Conservation (phyloP, 2,113 vertebrate genomes). For the Coreoperca whiteheadi region DNA sequence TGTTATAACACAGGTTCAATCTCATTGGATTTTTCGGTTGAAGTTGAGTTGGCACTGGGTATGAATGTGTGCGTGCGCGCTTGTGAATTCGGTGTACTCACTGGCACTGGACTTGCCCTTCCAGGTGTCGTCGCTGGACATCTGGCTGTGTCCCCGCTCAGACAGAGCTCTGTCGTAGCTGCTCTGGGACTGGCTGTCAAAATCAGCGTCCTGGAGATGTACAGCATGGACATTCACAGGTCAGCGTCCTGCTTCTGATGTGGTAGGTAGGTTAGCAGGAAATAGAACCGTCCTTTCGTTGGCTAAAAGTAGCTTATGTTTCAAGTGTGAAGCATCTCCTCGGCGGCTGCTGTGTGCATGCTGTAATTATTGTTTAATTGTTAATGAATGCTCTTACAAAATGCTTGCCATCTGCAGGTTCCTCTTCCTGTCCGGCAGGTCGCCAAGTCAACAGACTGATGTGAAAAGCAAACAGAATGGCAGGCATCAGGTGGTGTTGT, state of each 20-base stretch:
- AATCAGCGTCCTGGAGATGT: slow-evolving; percentile 89
- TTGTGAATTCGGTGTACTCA: slow-evolving; percentile 79
- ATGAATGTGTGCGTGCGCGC: no score
- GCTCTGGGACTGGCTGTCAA: slow-evolving; percentile 94
- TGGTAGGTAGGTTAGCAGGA: neutral
- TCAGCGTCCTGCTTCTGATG: neutral
- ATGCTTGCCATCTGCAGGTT: slow-evolving; percentile 89
- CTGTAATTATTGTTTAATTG: neutral
- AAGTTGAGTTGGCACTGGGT: neutral
- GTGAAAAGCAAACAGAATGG: slow-evolving; percentile 51
- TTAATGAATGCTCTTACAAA: slow-evolving; percentile 84
- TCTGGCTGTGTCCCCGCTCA: slow-evolving; percentile 95
- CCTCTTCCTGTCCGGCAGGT: slow-evolving; percentile 93
- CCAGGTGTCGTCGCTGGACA: slow-evolving; percentile 97
- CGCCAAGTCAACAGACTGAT: slow-evolving; percentile 95
- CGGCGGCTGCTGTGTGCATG: neutral
- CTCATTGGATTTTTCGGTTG: neutral
- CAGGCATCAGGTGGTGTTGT: slow-evolving; percentile 8
- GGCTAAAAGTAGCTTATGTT: neutral
- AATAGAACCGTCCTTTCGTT: neutral
- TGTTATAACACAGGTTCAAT: neutral
- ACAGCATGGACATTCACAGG: neutral
- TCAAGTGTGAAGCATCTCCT: neutral
- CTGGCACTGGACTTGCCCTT: slow-evolving; percentile 88
- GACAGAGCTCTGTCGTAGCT: slow-evolving; percentile 95